Conservation (phyloP, 2,797 vertebrate genomes). For the Enoplosus armatus region DNA sequence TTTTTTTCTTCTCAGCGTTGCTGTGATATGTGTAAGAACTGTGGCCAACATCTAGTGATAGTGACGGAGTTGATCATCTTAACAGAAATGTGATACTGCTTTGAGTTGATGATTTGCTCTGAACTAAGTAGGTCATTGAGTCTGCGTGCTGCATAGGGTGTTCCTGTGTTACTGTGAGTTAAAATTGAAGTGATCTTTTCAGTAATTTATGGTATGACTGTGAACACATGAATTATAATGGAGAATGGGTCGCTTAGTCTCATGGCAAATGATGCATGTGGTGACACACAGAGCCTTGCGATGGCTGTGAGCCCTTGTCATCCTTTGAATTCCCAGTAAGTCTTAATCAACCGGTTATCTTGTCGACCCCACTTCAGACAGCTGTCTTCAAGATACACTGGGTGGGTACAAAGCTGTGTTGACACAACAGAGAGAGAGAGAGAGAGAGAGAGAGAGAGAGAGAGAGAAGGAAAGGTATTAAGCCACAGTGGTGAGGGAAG, state of each 20-base stretch:
- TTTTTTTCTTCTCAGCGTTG: neutral
- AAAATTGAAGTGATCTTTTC: constrained; percentile 3
- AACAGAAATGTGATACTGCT: constrained; percentile 6
- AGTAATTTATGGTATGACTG: neutral
- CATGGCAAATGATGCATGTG: neutral
- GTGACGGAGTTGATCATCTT: neutral
- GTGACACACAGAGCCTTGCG: constrained; percentile 21
- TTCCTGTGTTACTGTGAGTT: neutral
- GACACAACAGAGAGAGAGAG: constrained; percentile 50
- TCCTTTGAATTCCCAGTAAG: constrained; percentile 11
- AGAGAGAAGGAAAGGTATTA: constrained; percentile 11
- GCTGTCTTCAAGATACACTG: constrained; percentile 48
- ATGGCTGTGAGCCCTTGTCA: constrained; percentile 13
- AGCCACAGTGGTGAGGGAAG: constrained; percentile 41
- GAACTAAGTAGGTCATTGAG: neutral
- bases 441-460: constrained; percentile 4
- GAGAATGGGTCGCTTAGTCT: neutral
- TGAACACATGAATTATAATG: constrained; percentile 4
- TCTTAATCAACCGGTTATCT: constrained; percentile 36
- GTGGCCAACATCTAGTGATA: neutral
- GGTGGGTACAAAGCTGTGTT: constrained; percentile 54
- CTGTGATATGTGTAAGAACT: constrained; percentile 5
- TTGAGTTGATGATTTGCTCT: constrained; percentile 18
- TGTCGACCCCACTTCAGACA: constrained; percentile 53
- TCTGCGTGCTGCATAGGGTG: neutral